phyloP scores from a whole-genome alignment of 1,140 invertebrate species.

The Trachymyrmex cornetzi region DNA sequence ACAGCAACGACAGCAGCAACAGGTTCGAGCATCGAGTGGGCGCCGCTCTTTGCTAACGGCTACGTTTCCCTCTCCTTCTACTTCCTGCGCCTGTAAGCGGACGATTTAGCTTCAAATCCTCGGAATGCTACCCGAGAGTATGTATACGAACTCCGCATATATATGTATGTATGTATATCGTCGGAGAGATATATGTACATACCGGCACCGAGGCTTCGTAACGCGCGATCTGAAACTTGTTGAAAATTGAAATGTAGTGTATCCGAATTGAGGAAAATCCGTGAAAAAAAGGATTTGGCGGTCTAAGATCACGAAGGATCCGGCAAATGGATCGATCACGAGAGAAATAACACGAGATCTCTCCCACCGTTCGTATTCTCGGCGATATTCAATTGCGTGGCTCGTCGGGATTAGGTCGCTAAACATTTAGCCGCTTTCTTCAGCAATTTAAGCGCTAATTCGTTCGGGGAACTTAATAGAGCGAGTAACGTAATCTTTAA shows the following conservation, averaged over 20 bases:
- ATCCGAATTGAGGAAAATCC: not conserved
- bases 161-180: not conserved
- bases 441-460: slow-evolving; percentile 19
- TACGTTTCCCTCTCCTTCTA: slow-evolving; percentile 71
- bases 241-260: slow-evolving; percentile 14
- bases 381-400: slow-evolving; percentile 43
- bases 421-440: slow-evolving; percentile 24
- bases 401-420: slow-evolving; percentile 13
- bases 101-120: slow-evolving; percentile 73
- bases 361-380: not conserved
- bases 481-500: slow-evolving; percentile 18
- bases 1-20: slow-evolving; percentile 76
- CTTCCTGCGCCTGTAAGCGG: slow-evolving; percentile 68
- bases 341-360: not conserved
- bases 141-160: not conserved
- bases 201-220: not conserved
- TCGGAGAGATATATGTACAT: not conserved
- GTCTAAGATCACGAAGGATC: not conserved
- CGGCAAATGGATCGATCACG: not conserved
- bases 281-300: not conserved
- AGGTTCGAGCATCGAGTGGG: slow-evolving; percentile 83
- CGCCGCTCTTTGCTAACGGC: slow-evolving; percentile 81
- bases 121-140: slow-evolving; percentile 71
- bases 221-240: too few species aligned
- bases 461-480: slow-evolving; percentile 5